These are phyloP conservation scores for Anisognathus igniventris DNA, from an alignment of 2,797 vertebrate species.

Conservation along the genomic window DNA sequence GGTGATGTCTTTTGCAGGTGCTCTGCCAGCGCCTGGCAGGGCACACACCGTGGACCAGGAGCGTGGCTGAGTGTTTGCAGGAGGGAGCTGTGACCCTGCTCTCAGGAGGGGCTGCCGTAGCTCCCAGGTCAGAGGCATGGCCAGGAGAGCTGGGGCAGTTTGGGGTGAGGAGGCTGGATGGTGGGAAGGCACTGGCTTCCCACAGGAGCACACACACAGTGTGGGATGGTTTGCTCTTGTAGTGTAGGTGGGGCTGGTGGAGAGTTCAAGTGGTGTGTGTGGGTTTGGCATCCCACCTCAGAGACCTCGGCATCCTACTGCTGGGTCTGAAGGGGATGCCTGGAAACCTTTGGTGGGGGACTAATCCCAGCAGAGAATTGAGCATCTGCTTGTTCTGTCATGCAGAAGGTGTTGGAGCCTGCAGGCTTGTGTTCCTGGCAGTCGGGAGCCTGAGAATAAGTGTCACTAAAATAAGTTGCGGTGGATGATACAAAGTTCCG, in stretches of 20 bases:
- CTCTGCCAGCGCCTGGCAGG: not conserved
- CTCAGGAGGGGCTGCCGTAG: rapidly evolving
- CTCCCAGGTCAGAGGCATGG: rapidly evolving
- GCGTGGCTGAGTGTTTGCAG: rapidly evolving
- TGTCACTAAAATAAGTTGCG: not conserved
- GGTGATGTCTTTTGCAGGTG: not conserved
- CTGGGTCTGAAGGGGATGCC: not conserved
- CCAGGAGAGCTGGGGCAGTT: rapidly evolving
- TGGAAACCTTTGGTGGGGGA: not conserved
- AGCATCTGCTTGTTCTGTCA: not conserved
- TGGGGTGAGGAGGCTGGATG: not conserved
- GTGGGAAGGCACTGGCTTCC: not conserved
- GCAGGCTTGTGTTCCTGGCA: not conserved
- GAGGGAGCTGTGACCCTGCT: not conserved
- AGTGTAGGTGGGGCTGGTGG: too few relatives aligned
- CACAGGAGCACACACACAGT: rapidly evolving
- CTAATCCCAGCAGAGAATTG: not conserved
- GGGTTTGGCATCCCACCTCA: not conserved
- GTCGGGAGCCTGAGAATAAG: not conserved
- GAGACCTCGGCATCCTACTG: not conserved
- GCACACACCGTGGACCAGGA: rapidly evolving
- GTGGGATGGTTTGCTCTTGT: not conserved
- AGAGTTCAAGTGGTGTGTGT: too few relatives aligned
- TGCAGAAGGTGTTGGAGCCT: not conserved
- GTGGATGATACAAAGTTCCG: not conserved